Percentiles rank a stretch among this genome's conserved stretches.
Conservation (phyloP, 2,113 vertebrate species). For the Cichladusa arquata region DNA sequence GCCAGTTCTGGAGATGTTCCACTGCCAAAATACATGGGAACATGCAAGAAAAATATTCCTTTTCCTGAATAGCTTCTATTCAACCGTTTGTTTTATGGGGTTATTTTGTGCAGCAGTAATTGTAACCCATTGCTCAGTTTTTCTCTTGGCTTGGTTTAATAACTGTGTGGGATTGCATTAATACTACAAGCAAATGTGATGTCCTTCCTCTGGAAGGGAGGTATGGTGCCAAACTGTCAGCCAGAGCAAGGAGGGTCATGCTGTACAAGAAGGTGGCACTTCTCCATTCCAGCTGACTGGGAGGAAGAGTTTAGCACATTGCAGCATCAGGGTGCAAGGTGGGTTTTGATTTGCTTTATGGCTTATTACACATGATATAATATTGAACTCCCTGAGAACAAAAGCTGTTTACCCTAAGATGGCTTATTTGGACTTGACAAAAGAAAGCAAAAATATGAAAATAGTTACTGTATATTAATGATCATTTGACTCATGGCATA, state of each 20-base stretch:
- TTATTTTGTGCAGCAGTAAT: background rate
- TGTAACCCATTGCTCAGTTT: background rate
- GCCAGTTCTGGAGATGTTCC: background rate
- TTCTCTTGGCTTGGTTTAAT: background rate
- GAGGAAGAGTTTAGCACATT: background rate
- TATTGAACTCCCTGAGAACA: background rate
- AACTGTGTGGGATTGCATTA: background rate
- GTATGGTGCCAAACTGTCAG: background rate
- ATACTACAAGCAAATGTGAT: background rate
- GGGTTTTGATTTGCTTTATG: background rate
- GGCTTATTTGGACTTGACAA: background rate
- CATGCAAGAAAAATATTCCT: background rate
- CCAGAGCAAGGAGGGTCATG: background rate
- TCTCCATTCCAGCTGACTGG: background rate
- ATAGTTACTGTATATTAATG: background rate
- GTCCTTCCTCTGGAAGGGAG: background rate
- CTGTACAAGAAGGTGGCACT: background rate
- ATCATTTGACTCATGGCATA: conserved; percentile 7
- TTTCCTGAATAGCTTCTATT: background rate
- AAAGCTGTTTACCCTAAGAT: background rate
- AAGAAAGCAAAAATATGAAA: background rate
- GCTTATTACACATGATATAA: background rate
- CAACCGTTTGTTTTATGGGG: background rate
- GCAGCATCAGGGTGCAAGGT: background rate
- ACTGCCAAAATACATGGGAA: background rate